Evolutionary conservation across 2,888 invertebrate genomes (phyloP), one percentile per base, ranked within the genome.

Genomic region (Mythimna impura): DNA sequence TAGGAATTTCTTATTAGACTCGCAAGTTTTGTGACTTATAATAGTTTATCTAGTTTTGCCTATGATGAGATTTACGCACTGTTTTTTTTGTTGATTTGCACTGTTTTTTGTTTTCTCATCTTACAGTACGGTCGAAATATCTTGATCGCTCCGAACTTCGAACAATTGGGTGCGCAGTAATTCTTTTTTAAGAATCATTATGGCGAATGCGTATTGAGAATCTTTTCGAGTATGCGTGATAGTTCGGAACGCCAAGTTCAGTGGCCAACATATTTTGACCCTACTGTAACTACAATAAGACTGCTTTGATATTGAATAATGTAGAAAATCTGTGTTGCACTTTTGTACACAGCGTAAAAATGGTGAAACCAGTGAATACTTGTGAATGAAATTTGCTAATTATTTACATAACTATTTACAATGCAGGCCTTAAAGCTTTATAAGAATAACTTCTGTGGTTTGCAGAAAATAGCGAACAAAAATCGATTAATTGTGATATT

Each of bases 11-110:
- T 25, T 20, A 20, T 52, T 52, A 12, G 12, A 62, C n/a, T 68
- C 17, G 50, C 9, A 22, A 34, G 22, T 36, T 67, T 61, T 8
- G 36, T 50, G 61, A 52, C 8, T 52, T 50, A 50, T 20, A 20
- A 6, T 20, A 65, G 12, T 76, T 54, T 58, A 66, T 66, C 58
- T 54, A 52, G 47, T 80, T 75, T 66, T 12, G 10, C 5, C 2
- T 61, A 36, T 14, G n/a, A 63, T 80, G 55, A 64, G 34, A 65
- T 79, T 73, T 70, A 62, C 1, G 73, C 78, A 78, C 65, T 57
- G 76, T 82, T 77, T 71, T 70, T 64, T 40, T 68, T 80, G 70
- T 67, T 81, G 55, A 82, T 74, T 82, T 55, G 61, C 80, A 80
- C 80, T 65, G 57, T 66, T 63, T 61, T 67, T 81, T 70, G 34